Evolutionary conservation across 2,797 vertebrate species (phyloP).

Genomic region (Danio aesculapii): DNA sequence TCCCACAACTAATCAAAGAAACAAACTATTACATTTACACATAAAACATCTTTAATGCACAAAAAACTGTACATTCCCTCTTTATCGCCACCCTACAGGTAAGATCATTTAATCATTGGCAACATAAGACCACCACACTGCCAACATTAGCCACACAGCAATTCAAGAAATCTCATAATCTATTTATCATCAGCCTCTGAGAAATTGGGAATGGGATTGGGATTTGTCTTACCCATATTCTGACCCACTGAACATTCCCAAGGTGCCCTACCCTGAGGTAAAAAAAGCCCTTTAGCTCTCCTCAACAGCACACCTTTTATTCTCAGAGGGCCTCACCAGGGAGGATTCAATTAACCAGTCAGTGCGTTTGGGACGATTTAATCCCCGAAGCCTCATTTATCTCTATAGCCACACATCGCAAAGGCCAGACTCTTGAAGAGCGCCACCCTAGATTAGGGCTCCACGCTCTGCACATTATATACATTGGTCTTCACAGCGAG

Average conservation of each 20-base stretch:
- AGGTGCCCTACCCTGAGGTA: constrained; percentile 60
- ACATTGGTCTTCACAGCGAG: constrained; percentile 64
- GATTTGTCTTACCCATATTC: constrained; percentile 73
- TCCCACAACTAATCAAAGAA: too few species aligned
- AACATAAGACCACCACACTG: constrained; percentile 61
- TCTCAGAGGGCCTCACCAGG: constrained; percentile 62
- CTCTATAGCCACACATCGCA: constrained; percentile 71
- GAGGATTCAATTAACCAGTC: constrained; percentile 81
- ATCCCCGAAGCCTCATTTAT: constrained; percentile 76
- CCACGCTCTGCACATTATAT: constrained; percentile 58
- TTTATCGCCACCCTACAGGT: background rate
- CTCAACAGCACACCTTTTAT: constrained; percentile 41
- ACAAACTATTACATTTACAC: background rate
- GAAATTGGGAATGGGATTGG: constrained; percentile 62
- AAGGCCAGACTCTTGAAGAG: constrained; percentile 66
- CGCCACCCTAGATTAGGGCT: constrained; percentile 65
- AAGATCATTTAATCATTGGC: constrained; percentile 64
- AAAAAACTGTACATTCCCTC: constrained; percentile 25
- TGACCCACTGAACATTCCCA: constrained; percentile 69
- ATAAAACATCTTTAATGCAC: constrained; percentile 71
- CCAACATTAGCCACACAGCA: constrained; percentile 55
- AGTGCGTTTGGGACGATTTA: constrained; percentile 76
- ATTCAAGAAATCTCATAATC: constrained; percentile 67
- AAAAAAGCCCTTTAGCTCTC: constrained; percentile 38
- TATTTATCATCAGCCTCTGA: constrained; percentile 75